Conservation (phyloP, 2,888 invertebrate species). For the Geophilus truncorum region DNA sequence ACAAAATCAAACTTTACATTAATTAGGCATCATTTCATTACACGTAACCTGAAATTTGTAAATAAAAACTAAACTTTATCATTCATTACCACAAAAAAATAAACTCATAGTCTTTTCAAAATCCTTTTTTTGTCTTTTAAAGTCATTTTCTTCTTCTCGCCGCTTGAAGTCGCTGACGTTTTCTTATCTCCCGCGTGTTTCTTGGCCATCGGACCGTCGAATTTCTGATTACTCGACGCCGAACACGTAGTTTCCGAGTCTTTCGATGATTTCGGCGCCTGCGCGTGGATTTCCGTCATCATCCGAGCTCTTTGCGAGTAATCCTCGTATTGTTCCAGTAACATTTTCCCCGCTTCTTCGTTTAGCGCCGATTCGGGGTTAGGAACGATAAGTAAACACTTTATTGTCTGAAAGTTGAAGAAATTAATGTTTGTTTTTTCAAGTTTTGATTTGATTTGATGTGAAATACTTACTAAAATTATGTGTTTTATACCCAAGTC, state of each 20-base stretch:
- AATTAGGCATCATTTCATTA: too few species aligned
- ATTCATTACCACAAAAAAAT: too few species aligned
- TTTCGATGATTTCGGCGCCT: slow-evolving; percentile 39
- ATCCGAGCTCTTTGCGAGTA: slow-evolving; percentile 82
- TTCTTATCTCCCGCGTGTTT: slow-evolving; percentile 79
- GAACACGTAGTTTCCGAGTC: slow-evolving; percentile 41
- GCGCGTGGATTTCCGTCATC: slow-evolving; percentile 86
- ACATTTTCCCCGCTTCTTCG: slow-evolving; percentile 90
- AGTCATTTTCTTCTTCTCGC: slow-evolving; percentile 54
- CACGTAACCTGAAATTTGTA: too few species aligned
- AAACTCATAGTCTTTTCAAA: slow-evolving; percentile 72
- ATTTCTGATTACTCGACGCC: slow-evolving; percentile 46
- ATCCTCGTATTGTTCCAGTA: slow-evolving; percentile 87
- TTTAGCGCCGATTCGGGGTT: slow-evolving; percentile 96
- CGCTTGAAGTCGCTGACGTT: slow-evolving; percentile 43
- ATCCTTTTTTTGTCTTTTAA: slow-evolving; percentile 79
- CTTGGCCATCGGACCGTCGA: slow-evolving; percentile 70
- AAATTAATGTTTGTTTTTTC: neutral
- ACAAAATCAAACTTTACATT: too few species aligned
- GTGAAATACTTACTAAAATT: slow-evolving; percentile 61
- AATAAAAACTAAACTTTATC: neutral
- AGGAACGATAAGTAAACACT: slow-evolving; percentile 92
- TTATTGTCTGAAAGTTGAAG: slow-evolving; percentile 62
- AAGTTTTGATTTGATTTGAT: neutral
- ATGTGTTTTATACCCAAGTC: slow-evolving; percentile 93